Percentiles rank a stretch among this genome's conserved stretches.
Evolutionary conservation across 2,888 invertebrate species (phyloP).

Genomic region (Lepidocyrtoides sp.): DNA sequence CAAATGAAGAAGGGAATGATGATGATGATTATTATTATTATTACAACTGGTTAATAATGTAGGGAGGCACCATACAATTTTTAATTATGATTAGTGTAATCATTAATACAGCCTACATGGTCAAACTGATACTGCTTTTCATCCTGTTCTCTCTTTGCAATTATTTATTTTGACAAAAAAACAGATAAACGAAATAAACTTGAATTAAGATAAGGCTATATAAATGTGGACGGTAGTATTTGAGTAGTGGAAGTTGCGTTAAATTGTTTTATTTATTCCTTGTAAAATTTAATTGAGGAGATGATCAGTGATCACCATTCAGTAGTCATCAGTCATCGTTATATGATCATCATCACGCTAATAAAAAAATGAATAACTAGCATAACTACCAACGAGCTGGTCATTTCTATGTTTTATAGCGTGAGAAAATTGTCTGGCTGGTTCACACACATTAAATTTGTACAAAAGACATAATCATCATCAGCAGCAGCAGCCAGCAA

Average conservation of each 20-base stretch:
- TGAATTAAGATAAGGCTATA: conserved; percentile 14
- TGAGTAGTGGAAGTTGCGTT: conserved; percentile 44
- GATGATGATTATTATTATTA: too few relatives aligned
- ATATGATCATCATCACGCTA: conserved; percentile 1
- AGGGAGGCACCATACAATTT: background rate
- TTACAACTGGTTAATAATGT: background rate
- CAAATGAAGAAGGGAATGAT: too few relatives aligned
- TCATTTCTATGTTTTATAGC: background rate
- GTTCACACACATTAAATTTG: conserved; percentile 41
- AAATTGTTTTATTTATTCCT: conserved; percentile 58
- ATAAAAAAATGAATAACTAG: background rate
- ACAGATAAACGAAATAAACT: background rate
- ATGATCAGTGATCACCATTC: conserved; percentile 18
- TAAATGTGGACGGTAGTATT: background rate
- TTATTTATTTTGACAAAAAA: conserved; percentile 18
- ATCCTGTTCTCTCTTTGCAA: background rate
- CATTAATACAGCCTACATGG: background rate
- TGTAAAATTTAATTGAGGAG: background rate
- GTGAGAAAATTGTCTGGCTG: conserved; percentile 64
- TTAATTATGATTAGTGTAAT: background rate
- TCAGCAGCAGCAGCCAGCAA: background rate
- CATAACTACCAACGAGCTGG: background rate
- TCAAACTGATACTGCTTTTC: background rate
- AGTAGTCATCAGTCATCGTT: background rate
- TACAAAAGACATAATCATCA: background rate